phyloP scores from a whole-genome alignment of 2,797 vertebrate genomes.

The Limosa lapponica region DNA sequence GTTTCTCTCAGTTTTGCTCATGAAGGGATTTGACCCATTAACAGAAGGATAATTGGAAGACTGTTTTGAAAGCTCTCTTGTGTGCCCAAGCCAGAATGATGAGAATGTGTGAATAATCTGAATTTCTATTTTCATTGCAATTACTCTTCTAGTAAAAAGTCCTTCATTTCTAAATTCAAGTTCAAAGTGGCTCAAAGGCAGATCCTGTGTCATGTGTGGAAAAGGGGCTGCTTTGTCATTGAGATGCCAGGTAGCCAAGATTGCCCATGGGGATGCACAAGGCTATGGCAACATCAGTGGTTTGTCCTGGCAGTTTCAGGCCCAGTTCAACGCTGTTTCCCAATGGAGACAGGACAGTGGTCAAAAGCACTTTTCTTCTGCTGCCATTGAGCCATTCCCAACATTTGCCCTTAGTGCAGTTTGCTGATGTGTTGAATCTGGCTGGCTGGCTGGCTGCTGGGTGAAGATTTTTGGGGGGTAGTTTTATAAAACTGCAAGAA shows the following conservation, averaged over 20 bases:
- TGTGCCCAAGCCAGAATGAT: background rate
- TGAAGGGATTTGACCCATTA: background rate
- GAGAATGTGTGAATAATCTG: background rate
- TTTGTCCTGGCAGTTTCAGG: background rate
- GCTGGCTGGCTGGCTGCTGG: background rate
- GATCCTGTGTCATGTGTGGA: background rate
- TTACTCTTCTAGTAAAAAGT: background rate
- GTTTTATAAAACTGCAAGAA: background rate
- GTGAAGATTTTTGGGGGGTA: background rate
- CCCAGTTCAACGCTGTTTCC: background rate
- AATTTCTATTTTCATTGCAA: background rate
- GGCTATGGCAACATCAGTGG: background rate
- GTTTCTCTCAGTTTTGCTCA: background rate
- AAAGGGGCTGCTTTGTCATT: background rate
- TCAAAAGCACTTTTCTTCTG: background rate
- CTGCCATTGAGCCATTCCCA: background rate
- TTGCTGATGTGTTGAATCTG: fast-evolving
- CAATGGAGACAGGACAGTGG: fast-evolving
- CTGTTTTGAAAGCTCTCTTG: background rate
- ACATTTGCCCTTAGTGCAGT: background rate
- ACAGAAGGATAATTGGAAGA: background rate
- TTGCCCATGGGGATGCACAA: background rate
- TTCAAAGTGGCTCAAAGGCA: background rate
- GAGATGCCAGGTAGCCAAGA: background rate
- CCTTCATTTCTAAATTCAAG: background rate